A percentile compares a stretch with the other conserved stretches of the same genome.
These are phyloP conservation scores for Perizoma affinitatum DNA, from an alignment of 2,888 invertebrate species.

Conservation along the genomic window DNA sequence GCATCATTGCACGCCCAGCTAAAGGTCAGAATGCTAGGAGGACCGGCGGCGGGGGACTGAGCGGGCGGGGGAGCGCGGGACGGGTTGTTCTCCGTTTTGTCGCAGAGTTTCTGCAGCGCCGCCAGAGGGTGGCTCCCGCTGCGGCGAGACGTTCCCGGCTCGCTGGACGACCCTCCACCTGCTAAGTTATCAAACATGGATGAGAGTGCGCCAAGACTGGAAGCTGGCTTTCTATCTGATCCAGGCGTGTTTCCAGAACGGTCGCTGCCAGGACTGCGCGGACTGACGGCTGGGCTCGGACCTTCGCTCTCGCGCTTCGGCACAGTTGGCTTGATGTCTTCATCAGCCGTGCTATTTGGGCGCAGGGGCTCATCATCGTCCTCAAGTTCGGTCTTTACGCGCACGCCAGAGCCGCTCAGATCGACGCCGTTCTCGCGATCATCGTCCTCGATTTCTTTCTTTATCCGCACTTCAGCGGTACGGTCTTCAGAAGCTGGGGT, in stretches of 20 bases:
- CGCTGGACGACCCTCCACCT: constrained; percentile 75
- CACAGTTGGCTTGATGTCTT: constrained; percentile 65
- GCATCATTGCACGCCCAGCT: constrained; percentile 98
- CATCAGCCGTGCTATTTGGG: constrained; percentile 66
- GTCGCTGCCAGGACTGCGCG: constrained; percentile 91
- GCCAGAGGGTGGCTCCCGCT: constrained; percentile 95
- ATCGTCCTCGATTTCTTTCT: constrained; percentile 82
- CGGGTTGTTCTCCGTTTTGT: constrained; percentile 94
- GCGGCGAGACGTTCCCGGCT: constrained; percentile 85
- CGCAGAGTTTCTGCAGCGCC: constrained; percentile 97
- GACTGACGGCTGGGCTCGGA: constrained; percentile 85
- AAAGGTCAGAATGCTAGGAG: constrained; percentile 94
- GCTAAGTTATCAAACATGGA: constrained; percentile 96
- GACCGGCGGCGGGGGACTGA: constrained; percentile 85
- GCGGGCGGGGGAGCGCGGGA: constrained; percentile 81
- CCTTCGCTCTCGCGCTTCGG: constrained; percentile 83
- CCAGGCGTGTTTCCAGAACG: constrained; percentile 89
- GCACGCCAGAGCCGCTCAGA: constrained; percentile 74
- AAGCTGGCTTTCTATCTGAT: constrained; percentile 85
- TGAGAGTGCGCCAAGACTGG: constrained; percentile 92
- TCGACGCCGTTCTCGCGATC: constrained; percentile 79
- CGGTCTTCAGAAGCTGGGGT: constrained; percentile 85
- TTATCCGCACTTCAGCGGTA: constrained; percentile 84
- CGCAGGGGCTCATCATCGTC: constrained; percentile 84
- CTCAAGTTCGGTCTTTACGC: constrained; percentile 86